phyloP scores from a whole-genome alignment of 2,797 vertebrate genomes.

The Strix occidentalis region DNA sequence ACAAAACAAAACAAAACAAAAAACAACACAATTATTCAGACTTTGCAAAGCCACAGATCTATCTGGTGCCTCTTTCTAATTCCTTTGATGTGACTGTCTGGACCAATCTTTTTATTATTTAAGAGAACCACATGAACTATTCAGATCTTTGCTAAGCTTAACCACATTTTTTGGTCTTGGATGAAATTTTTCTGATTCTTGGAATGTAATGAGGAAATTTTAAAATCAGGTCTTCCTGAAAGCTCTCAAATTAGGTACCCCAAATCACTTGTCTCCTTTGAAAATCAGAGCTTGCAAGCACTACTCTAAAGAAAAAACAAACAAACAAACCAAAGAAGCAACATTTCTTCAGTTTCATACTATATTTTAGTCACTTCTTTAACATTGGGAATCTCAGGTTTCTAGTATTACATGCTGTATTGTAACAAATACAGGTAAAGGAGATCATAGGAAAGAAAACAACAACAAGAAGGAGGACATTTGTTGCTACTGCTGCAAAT shows the following conservation, averaged over 20 bases:
- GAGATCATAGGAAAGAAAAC: neutral
- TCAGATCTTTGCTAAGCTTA: neutral
- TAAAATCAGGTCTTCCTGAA: neutral
- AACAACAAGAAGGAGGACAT: neutral
- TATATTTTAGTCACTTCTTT: neutral
- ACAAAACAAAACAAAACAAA: neutral
- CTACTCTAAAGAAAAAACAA: neutral
- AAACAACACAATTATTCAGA: neutral
- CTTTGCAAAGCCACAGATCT: neutral
- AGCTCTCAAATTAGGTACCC: neutral
- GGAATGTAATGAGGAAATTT: neutral
- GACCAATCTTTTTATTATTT: neutral
- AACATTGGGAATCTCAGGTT: neutral
- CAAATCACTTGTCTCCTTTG: neutral
- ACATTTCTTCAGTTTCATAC: neutral
- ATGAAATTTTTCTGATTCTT: neutral
- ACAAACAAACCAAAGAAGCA: neutral
- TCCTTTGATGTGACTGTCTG: neutral
- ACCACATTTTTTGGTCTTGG: neutral
- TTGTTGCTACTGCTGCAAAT: neutral
- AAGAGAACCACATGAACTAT: neutral
- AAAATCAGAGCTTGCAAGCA: neutral
- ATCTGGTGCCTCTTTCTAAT: neutral
- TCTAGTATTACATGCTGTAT: accelerated
- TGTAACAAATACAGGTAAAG: neutral